Percentiles rank a stretch among this genome's conserved stretches.
These are phyloP conservation scores for Pardalotus punctatus DNA, from an alignment of 2,113 vertebrate genomes.

Conservation along the genomic window DNA sequence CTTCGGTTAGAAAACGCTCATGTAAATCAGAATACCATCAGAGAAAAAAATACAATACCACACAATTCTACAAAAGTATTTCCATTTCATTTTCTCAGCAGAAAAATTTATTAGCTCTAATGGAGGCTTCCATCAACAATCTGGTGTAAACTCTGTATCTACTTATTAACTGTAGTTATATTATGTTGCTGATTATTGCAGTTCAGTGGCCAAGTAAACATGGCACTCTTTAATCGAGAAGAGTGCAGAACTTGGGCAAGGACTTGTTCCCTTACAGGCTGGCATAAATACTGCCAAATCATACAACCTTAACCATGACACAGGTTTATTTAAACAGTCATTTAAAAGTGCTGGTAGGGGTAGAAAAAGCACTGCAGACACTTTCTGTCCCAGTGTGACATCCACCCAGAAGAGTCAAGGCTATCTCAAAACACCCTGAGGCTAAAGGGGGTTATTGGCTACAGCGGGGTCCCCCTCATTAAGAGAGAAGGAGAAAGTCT, in stretches of 20 bases:
- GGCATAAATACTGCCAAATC: neutral
- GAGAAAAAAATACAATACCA: neutral
- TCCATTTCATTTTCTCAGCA: slow-evolving; percentile 20
- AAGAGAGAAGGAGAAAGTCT: neutral
- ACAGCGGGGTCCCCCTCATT: fast-evolving
- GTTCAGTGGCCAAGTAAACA: neutral
- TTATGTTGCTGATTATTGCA: neutral
- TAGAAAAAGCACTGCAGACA: neutral
- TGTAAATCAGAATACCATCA: slow-evolving; percentile 35
- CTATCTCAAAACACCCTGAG: neutral
- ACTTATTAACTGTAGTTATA: neutral
- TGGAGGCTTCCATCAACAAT: neutral
- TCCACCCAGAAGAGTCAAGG: neutral
- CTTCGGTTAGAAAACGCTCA: slow-evolving; percentile 16
- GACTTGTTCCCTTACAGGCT: neutral
- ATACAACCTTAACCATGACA: neutral
- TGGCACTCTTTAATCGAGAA: neutral
- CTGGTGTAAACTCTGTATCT: neutral
- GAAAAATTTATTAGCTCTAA: slow-evolving; percentile 6
- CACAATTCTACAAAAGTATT: neutral
- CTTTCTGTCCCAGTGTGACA: neutral
- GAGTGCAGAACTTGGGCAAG: neutral
- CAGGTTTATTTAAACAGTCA: neutral
- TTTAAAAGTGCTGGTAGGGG: neutral
- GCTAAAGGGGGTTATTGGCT: neutral